Base-by-base conservation (phyloP, 2,888 invertebrate genomes). In the Theretra japonica region DNA sequence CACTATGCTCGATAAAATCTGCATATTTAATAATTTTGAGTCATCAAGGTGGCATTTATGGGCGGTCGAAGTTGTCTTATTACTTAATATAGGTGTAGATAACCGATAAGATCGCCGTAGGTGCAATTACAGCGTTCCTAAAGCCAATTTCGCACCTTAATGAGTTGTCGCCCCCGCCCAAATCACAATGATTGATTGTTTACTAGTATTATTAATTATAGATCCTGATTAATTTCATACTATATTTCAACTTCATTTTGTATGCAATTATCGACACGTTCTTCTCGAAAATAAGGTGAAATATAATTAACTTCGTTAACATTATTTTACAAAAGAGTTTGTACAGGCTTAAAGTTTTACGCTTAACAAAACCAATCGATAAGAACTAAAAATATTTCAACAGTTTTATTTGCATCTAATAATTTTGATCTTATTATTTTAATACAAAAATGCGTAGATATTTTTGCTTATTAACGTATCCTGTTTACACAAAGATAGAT, bases 131-230 rank as follows among this genome's bases (percentile, higher is more conserved):
- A 89, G 19, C 41, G 65, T 23, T 23, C 41, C 41, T 65, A 65
- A 65, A 65, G 41, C 23, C 41, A 65, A 65, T 65, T 65, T 65
- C 65, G 90, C 84, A 81, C 83, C 77, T 77, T 90, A 88, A 91
- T 91, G 87, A 91, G 89, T 84, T 85, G 85, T 86, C 85, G 83
- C 81, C 83, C 80, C 77, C 83, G 80, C 82, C 83, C 77, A 79
- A 79, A 80, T 78, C 80, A 76, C 65, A 23, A 48, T 65, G 65
- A 65, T 48, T 65, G 41, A 41, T 58, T 58, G 70, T 70, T n/a
- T 1, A 48, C 30, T 57, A 58, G 56, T 53, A 57, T 56, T 69
- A 30, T 57, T 69, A 56, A 69, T 69, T 57, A 69, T 53, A 56
- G 30, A 30, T 33, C 5, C 30, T 57, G 30, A 69, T 56, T 56